Conservation (phyloP, 2,888 invertebrate genomes). For the Caenorhabditis uteleia region DNA sequence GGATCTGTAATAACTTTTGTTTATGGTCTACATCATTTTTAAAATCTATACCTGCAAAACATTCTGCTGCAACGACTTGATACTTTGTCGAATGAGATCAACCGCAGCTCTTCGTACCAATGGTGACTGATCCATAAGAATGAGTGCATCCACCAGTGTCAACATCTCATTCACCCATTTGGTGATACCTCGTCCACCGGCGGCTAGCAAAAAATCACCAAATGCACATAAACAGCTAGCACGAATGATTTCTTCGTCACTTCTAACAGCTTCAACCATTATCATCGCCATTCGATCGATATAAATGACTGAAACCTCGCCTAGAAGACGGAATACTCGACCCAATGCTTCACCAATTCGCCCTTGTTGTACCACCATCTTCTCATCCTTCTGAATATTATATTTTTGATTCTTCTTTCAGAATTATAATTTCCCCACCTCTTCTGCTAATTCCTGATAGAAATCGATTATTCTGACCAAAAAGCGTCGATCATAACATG, state of each 20-base stretch:
- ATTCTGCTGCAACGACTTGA: constrained; percentile 20
- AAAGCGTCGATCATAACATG: constrained; percentile 33
- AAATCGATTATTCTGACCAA: constrained; percentile 42
- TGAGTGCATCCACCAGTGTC: constrained; percentile 4
- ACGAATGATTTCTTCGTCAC: constrained; percentile 45
- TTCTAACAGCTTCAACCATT: constrained; percentile 17
- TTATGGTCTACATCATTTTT: not conserved
- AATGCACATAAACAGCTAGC: constrained; percentile 53
- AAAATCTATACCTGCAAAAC: constrained; percentile 24
- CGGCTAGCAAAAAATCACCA: constrained; percentile 47
- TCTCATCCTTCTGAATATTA: constrained; percentile 13
- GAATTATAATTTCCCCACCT: too few relatives aligned
- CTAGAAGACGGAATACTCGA: constrained; percentile 42
- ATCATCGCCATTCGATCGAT: constrained; percentile 12
- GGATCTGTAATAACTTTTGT: constrained; percentile 36
- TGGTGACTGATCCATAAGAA: constrained; percentile 13
- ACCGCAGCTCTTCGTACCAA: constrained; percentile 42
- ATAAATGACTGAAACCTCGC: constrained; percentile 16
- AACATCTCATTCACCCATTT: constrained; percentile 49
- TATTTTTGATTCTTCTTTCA: too few relatives aligned
- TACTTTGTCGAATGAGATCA: constrained; percentile 33
- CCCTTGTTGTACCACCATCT: constrained; percentile 25
- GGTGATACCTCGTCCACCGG: constrained; percentile 47
- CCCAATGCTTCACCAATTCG: constrained; percentile 56
- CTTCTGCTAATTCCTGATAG: constrained; percentile 22